These are phyloP conservation scores for Cladorhizidae sp. DNA, from an alignment of 37 sponge, comb jelly and placozoan genomes.

Conservation along the genomic window DNA sequence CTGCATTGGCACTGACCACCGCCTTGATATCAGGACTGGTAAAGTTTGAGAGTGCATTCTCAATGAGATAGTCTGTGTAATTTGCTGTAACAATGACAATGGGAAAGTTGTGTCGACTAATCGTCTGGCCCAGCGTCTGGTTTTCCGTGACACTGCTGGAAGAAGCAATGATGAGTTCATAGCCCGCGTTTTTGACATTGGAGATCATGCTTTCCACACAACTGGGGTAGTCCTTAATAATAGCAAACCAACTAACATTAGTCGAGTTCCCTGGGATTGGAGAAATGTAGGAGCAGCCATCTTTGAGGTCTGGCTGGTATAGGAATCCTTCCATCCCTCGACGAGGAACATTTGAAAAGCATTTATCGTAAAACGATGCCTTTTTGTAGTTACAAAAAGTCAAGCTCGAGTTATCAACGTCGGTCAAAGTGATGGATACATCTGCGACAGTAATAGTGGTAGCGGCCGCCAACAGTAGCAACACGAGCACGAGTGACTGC, in stretches of 20 bases:
- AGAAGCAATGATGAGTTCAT: constrained; percentile 16
- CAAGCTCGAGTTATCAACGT: not conserved
- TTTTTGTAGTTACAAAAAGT: not conserved
- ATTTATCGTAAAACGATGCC: not conserved
- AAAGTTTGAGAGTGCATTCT: not conserved
- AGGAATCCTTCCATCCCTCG: not conserved
- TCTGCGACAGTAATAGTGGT: not conserved
- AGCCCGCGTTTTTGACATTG: constrained; percentile 43
- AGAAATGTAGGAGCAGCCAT: constrained; percentile 17
- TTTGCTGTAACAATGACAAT: constrained; percentile 11
- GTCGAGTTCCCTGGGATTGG: not conserved
- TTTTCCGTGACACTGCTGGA: not conserved
- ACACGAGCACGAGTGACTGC: too few species aligned
- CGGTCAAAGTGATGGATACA: not conserved
- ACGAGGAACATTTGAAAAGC: constrained; percentile 1
- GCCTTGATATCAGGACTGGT: not conserved
- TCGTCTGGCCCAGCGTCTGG: not conserved
- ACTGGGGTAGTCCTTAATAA: constrained; percentile 12
- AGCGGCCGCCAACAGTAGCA: too few species aligned
- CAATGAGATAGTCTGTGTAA: not conserved
- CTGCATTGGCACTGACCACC: not conserved
- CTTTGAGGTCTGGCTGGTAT: not conserved
- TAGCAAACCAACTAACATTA: constrained; percentile 11
- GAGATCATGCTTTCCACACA: constrained; percentile 15
- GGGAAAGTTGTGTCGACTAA: constrained; percentile 19